Base-by-base conservation (phyloP, 2,888 invertebrate genomes). In the Cheilosia scutellata region DNA sequence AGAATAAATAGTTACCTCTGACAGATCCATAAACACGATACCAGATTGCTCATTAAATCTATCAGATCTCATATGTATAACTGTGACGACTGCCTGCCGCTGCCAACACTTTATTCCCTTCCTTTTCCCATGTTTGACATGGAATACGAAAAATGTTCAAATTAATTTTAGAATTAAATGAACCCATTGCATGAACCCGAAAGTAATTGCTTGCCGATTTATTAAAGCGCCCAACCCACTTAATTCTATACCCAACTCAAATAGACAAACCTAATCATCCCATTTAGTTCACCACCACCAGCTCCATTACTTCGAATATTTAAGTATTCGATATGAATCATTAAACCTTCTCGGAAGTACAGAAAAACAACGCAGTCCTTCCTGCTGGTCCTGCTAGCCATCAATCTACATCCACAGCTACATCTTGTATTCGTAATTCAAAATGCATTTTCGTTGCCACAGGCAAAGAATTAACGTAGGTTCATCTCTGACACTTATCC, bases 301-400 rank as follows among this genome's bases (percentile, higher is more conserved):
- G 33, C 53, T 65, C 27, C 65, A 53, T 66, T 74, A 49, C 65
- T 16, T 60, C 40, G 66, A 58, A 60, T 63, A 71, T 71, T 71
- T 37, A 40, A 57, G 55, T 47, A 29, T 49, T 37, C 62, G 33
- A 44, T 47, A 51, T 44, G 51, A 66, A 63, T 60, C 42, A 66
- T 53, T 58, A 44, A 65, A 51, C 27, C 47, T 65, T 40, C 49
- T 33, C n/a, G 63, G 33, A 47, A 57, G 33, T 40, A n/a, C 37
- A 44, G 20, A 29, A 37, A 47, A 20, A 5, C 49, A 20, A 58
- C 29, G 11, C 27, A 40, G 31, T 51, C 55, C 53, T 72, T 77
- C 44, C 62, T 62, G 57, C 55, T 42, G 42, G 47, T 66, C 62
- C 63, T 78, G 68, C 68, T 62, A 68, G 72, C 44, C 62, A 66